These are phyloP conservation scores for Dynastes maya DNA, from an alignment of 2,888 invertebrate genomes.

Conservation along the genomic window DNA sequence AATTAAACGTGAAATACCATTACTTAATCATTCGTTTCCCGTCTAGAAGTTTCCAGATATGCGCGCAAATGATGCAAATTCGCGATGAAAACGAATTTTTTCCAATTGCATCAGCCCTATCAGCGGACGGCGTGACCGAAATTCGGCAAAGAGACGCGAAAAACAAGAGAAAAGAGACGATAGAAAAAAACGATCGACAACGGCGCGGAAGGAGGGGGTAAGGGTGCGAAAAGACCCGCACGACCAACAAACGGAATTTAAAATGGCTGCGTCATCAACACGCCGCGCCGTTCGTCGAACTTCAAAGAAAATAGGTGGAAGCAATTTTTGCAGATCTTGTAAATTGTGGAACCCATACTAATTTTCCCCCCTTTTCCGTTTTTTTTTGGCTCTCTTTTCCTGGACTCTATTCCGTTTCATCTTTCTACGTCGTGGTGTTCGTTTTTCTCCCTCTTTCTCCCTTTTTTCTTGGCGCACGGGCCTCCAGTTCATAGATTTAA, in stretches of 20 bases:
- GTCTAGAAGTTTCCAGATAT: neutral
- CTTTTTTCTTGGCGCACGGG: constrained; percentile 6
- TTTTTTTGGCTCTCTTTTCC: constrained; percentile 1
- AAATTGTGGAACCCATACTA: constrained; percentile 51
- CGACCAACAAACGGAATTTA: constrained; percentile 50
- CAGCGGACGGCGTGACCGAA: neutral
- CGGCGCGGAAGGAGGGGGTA: neutral
- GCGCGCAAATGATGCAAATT: constrained; percentile 18
- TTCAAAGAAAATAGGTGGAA: constrained; percentile 49
- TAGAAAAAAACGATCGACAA: neutral
- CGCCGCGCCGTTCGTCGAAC: constrained; percentile 27
- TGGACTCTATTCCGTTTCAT: neutral
- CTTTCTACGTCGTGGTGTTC: neutral
- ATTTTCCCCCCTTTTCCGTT: constrained; percentile 35
- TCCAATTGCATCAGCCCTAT: neutral
- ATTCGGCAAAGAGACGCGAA: neutral
- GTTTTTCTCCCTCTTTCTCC: neutral
- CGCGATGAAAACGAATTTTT: constrained; percentile 23
- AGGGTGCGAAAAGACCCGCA: neutral
- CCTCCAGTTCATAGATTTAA: constrained; percentile 25
- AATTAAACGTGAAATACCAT: constrained; percentile 19
- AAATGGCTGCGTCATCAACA: constrained; percentile 51
- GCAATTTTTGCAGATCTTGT: constrained; percentile 51
- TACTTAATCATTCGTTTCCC: constrained; percentile 21
- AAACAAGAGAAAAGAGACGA: neutral